Evolutionary conservation across 35 echinoderm and acorn worm species (phyloP).

Genomic region (Amphiura filiformis): DNA sequence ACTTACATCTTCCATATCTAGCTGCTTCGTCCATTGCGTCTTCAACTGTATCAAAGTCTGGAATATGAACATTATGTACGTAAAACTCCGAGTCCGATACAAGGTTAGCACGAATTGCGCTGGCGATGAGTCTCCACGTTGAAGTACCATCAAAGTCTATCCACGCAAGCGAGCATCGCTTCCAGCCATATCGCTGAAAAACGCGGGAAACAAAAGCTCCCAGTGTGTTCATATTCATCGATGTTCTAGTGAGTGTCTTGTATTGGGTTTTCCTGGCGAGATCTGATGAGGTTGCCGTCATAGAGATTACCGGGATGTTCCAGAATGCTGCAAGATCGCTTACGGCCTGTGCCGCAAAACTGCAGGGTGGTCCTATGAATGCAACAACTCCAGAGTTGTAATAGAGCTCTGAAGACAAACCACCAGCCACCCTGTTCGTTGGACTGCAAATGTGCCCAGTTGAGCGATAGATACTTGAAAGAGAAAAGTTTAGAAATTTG

Average conservation of each 20-base stretch:
- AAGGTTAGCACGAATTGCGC: not conserved
- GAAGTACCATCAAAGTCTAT: not conserved
- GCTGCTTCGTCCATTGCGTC: conserved; percentile 48
- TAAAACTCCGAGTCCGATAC: conserved; percentile 30
- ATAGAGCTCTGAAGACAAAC: conserved; percentile 24
- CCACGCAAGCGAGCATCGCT: conserved; percentile 45
- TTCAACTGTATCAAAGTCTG: conserved; percentile 14
- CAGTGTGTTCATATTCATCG: conserved; percentile 18
- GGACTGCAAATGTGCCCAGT: conserved; percentile 24
- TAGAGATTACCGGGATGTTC: conserved; percentile 64
- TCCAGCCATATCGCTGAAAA: conserved; percentile 45
- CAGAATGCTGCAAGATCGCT: conserved; percentile 59
- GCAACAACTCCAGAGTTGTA: not conserved
- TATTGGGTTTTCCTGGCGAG: conserved; percentile 56
- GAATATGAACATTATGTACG: conserved; percentile 38
- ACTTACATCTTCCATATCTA: conserved; percentile 51
- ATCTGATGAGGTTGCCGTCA: conserved; percentile 23
- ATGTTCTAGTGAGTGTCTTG: conserved; percentile 59
- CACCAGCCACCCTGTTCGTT: conserved; percentile 22
- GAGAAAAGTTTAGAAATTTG: conserved; percentile 19
- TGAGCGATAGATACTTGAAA: conserved; percentile 27
- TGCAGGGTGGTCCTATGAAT: conserved; percentile 62
- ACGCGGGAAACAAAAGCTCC: conserved; percentile 14
- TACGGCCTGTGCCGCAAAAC: conserved; percentile 24
- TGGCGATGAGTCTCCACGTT: conserved; percentile 8